phyloP scores from a whole-genome alignment of 2,113 vertebrate species.

The Mola mola region DNA sequence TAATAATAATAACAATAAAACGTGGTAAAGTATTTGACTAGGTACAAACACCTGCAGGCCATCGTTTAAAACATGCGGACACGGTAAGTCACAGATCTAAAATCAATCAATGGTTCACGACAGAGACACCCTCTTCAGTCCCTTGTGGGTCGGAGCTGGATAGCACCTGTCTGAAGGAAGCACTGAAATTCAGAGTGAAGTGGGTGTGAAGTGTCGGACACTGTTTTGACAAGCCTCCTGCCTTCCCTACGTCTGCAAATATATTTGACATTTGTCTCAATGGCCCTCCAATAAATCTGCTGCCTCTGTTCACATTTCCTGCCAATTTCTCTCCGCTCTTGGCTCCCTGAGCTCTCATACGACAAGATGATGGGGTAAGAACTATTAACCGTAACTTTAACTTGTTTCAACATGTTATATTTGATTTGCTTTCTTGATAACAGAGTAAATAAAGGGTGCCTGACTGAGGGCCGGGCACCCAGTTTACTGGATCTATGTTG shows the following conservation, averaged over 20 bases:
- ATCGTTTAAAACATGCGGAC: neutral
- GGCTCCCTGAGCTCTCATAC: no score
- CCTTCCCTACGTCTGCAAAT: slow-evolving; percentile 38
- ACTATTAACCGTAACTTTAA: no score
- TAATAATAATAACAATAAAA: neutral
- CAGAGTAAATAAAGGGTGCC: no score
- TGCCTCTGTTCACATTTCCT: slow-evolving; percentile 13
- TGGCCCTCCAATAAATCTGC: slow-evolving; percentile 4
- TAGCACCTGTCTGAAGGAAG: slow-evolving; percentile 23
- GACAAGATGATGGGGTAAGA: no score
- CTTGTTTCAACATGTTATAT: no score
- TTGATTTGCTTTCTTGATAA: no score
- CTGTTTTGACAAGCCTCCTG: slow-evolving; percentile 14
- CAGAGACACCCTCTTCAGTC: neutral
- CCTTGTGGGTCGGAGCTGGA: neutral
- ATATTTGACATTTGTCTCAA: slow-evolving; percentile 43
- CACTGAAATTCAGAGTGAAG: slow-evolving; percentile 46
- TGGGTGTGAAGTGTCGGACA: slow-evolving; percentile 45
- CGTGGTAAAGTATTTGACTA: neutral
- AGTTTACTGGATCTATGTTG: no score
- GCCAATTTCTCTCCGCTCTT: no score
- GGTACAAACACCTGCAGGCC: neutral
- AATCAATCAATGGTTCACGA: slow-evolving; percentile 17
- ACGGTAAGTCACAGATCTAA: slow-evolving; percentile 1
- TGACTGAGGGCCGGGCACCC: no score